Conservation (phyloP, 2,888 invertebrate genomes). For the Gastrophysa polygoni region DNA sequence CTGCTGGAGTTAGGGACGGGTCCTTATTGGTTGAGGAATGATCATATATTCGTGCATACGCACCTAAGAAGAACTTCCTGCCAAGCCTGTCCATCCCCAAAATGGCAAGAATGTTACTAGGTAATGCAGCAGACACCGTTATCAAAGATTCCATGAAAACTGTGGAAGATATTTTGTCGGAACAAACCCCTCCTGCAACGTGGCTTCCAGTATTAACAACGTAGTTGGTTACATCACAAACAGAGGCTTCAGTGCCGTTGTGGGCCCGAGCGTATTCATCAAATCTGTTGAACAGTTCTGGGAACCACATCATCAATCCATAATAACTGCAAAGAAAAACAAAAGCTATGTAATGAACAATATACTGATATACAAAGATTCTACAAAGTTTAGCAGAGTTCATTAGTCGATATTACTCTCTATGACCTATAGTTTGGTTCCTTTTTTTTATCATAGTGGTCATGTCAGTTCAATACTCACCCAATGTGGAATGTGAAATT, state of each 20-base stretch:
- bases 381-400: no score
- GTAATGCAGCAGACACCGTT: slow-evolving; percentile 84
- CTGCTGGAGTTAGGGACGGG: no score
- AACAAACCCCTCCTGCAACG: slow-evolving; percentile 65
- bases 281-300: slow-evolving; percentile 90
- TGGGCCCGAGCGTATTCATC: slow-evolving; percentile 77
- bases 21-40: background rate
- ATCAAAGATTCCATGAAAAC: slow-evolving; percentile 88
- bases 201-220: slow-evolving; percentile 70
- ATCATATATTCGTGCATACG: slow-evolving; percentile 33
- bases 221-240: slow-evolving; percentile 78
- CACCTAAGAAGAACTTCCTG: slow-evolving; percentile 82
- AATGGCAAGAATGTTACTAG: slow-evolving; percentile 83
- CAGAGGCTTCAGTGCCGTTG: slow-evolving; percentile 70
- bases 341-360: background rate
- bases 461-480: no score
- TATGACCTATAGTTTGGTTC: no score
- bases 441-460: no score
- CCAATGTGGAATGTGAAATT: slow-evolving; percentile 94
- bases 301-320: slow-evolving; percentile 97
- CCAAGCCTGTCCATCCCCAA: slow-evolving; percentile 84
- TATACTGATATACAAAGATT: no score
- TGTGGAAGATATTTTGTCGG: slow-evolving; percentile 74
- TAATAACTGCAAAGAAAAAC: slow-evolving; percentile 71
- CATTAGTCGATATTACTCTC: no score